These are phyloP conservation scores for Drosophila kepulauana DNA, from an alignment of 1,140 invertebrate species.

Conservation along the genomic window DNA sequence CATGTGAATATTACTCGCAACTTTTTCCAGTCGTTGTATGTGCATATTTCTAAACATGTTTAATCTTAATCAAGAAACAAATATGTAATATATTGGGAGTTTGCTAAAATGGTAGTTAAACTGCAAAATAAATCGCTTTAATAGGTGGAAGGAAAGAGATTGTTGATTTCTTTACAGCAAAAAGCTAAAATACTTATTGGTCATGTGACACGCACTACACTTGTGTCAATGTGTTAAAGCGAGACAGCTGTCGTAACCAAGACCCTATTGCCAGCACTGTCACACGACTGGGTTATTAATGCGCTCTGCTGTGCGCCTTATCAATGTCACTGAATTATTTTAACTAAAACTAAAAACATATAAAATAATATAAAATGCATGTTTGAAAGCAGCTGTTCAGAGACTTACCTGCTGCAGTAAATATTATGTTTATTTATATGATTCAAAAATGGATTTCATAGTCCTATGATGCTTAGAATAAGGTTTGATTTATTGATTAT, in stretches of 20 bases:
- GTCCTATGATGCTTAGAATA: too few species aligned
- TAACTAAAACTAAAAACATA: constrained; percentile 48
- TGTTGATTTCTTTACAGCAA: constrained; percentile 49
- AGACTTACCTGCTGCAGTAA: constrained; percentile 7
- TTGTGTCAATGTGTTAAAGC: constrained; percentile 56
- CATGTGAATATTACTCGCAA: constrained; percentile 71
- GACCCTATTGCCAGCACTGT: constrained; percentile 56
- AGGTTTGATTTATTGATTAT: too few species aligned
- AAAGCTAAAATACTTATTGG: constrained; percentile 61
- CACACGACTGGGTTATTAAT: constrained; percentile 63
- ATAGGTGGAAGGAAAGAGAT: not conserved
- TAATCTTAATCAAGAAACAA: not conserved
- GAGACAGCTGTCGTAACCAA: constrained; percentile 60
- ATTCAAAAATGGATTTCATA: constrained; percentile 9
- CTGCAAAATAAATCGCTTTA: not conserved
- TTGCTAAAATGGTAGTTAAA: not conserved
- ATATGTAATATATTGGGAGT: not conserved
- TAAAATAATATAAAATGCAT: constrained; percentile 29
- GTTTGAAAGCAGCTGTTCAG: constrained; percentile 5
- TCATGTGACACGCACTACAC: constrained; percentile 74
- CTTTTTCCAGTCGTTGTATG: constrained; percentile 15
- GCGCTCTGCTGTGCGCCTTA: constrained; percentile 20
- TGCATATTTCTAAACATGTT: not conserved
- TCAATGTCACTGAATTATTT: constrained; percentile 41
- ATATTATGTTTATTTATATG: constrained; percentile 54